Percentiles rank a stretch among this genome's conserved stretches.
Conservation (phyloP, 2,888 invertebrate species). For the Cheilosia impressa region DNA sequence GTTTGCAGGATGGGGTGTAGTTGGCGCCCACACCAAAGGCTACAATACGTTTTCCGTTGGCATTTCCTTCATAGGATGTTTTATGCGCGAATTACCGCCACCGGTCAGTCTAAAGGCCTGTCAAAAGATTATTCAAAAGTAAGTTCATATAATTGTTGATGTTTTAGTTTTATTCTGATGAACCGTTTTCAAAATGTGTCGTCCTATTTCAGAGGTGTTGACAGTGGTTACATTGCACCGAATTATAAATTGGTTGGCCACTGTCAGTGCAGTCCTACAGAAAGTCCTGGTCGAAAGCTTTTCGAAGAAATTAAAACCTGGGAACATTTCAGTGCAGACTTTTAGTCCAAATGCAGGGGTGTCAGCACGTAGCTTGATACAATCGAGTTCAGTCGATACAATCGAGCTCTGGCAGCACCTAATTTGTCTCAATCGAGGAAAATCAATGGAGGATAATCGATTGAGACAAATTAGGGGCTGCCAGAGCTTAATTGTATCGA, state of each 20-base stretch:
- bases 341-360: neutral
- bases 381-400: too few species aligned
- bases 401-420: too few species aligned
- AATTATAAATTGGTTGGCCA: slow-evolving; percentile 85
- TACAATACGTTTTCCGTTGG: slow-evolving; percentile 85
- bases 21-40: slow-evolving; percentile 85
- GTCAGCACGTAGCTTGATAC: too few species aligned
- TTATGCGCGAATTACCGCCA: slow-evolving; percentile 84
- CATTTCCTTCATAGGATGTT: slow-evolving; percentile 85
- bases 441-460: too few species aligned
- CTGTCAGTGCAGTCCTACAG: slow-evolving; percentile 84
- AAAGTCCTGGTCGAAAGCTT: slow-evolving; percentile 85
- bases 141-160: neutral
- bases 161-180: neutral
- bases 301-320: slow-evolving; percentile 85
- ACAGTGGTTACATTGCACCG: slow-evolving; percentile 83
- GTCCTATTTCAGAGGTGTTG: slow-evolving; percentile 82
- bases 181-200: slow-evolving; percentile 4
- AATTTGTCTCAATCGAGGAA: too few species aligned
- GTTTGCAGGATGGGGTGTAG: slow-evolving; percentile 83
- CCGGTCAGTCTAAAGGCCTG: slow-evolving; percentile 83
- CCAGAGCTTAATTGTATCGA: too few species aligned
- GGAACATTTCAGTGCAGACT: slow-evolving; percentile 82
- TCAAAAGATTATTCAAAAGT: slow-evolving; percentile 82
- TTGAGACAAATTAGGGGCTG: too few species aligned